Evolutionary conservation across 2,888 invertebrate genomes (phyloP).

Genomic region (Malachius bipustulatus): DNA sequence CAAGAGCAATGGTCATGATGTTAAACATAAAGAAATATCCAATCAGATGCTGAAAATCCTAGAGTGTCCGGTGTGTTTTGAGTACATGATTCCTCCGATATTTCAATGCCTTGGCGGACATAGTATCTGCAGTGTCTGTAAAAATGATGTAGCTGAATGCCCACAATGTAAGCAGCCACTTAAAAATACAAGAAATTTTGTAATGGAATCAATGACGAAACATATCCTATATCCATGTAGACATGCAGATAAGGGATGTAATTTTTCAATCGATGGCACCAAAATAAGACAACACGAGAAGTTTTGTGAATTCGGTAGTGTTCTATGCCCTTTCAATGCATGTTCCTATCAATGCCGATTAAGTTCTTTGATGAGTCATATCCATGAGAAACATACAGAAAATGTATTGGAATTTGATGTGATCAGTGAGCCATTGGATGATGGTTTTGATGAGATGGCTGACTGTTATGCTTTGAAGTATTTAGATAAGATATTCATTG

Average conservation of each 20-base stretch:
- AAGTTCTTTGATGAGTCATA: constrained; percentile 17
- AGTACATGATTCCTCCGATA: constrained; percentile 32
- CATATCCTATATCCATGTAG: constrained; percentile 29
- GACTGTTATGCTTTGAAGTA: constrained; percentile 25
- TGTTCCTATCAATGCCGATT: constrained; percentile 19
- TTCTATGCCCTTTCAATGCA: constrained; percentile 18
- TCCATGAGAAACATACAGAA: constrained; percentile 23
- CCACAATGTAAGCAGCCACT: constrained; percentile 26
- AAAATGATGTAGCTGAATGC: constrained; percentile 22
- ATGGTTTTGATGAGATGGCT: constrained; percentile 13
- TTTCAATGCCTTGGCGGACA: constrained; percentile 30
- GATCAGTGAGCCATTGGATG: constrained; percentile 19
- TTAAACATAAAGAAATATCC: constrained; percentile 2
- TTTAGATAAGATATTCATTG: constrained; percentile 23
- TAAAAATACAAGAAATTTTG: constrained; percentile 28
- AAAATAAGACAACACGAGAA: constrained; percentile 19
- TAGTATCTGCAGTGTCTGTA: constrained; percentile 29
- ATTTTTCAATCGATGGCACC: constrained; percentile 19
- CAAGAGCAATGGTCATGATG: neutral
- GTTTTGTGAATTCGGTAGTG: constrained; percentile 18
- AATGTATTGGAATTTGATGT: constrained; percentile 24
- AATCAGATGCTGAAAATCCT: constrained; percentile 16
- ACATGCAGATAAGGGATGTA: constrained; percentile 24
- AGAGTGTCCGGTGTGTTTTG: constrained; percentile 32
- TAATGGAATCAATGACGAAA: constrained; percentile 26